phyloP scores from a whole-genome alignment of 2,113 vertebrate genomes.

The Crotophaga sulcirostris region DNA sequence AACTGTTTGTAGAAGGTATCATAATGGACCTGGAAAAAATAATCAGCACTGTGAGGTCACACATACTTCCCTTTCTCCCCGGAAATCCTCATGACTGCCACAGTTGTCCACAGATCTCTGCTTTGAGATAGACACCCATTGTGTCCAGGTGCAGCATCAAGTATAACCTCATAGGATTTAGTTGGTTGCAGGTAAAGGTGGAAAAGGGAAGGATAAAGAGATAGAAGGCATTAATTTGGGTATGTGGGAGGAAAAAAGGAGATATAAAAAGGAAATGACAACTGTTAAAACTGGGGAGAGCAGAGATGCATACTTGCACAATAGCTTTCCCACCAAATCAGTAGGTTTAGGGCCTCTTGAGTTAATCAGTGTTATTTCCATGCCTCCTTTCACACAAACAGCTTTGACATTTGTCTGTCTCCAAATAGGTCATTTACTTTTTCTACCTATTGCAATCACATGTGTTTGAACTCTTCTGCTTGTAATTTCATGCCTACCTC shows the following conservation, averaged over 20 bases:
- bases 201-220: background rate
- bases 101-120: background rate
- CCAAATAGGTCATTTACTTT: background rate
- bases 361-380: background rate
- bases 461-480: background rate
- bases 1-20: background rate
- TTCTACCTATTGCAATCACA: background rate
- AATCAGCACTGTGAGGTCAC: background rate
- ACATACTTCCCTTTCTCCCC: background rate
- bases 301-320: background rate
- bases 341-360: background rate
- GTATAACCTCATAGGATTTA: background rate
- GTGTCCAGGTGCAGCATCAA: background rate
- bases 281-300: background rate
- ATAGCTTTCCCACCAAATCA: background rate
- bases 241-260: background rate
- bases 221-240: background rate
- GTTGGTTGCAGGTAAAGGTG: background rate
- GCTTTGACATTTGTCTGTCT: background rate
- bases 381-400: background rate
- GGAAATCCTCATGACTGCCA: background rate
- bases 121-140: background rate
- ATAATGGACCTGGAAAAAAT: background rate
- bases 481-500: background rate
- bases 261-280: background rate